Percentiles rank a stretch among this genome's conserved stretches.
Evolutionary conservation across 2,797 vertebrate species (phyloP).

Genomic region (Selene dorsalis): DNA sequence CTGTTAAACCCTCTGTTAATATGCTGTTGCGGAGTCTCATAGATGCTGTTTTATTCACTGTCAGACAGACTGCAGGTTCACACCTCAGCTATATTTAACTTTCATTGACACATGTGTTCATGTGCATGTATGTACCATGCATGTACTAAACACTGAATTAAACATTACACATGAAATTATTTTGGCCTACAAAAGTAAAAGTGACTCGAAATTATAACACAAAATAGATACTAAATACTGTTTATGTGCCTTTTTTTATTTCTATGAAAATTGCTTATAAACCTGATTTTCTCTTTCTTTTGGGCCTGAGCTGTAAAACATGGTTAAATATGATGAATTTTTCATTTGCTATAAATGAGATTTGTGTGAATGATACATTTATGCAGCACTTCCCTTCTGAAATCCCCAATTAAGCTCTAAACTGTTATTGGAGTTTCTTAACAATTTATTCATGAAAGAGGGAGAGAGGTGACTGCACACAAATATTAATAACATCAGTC

Average conservation of each 20-base stretch:
- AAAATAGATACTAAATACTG: neutral
- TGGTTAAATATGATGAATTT: neutral
- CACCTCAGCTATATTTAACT: neutral
- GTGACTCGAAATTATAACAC: neutral
- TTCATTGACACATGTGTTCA: neutral
- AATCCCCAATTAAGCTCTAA: neutral
- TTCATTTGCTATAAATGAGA: neutral
- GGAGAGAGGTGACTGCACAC: neutral
- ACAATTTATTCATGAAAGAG: neutral
- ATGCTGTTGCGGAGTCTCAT: slow-evolving; percentile 18
- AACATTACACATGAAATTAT: slow-evolving; percentile 2
- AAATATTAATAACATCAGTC: neutral
- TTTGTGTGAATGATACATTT: neutral
- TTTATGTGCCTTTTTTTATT: neutral
- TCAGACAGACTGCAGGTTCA: slow-evolving; percentile 8
- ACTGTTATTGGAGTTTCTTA: neutral
- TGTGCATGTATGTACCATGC: neutral
- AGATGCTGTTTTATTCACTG: slow-evolving; percentile 14
- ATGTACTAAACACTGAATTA: neutral
- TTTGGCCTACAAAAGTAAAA: neutral
- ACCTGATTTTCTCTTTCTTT: neutral
- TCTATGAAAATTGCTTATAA: neutral
- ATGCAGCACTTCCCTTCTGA: neutral
- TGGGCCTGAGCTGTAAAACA: neutral
- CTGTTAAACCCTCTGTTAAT: slow-evolving; percentile 6